Evolutionary conservation across 2,797 vertebrate genomes (phyloP), one percentile per base, ranked within the genome.

Genomic region (Enteromius anoplus): DNA sequence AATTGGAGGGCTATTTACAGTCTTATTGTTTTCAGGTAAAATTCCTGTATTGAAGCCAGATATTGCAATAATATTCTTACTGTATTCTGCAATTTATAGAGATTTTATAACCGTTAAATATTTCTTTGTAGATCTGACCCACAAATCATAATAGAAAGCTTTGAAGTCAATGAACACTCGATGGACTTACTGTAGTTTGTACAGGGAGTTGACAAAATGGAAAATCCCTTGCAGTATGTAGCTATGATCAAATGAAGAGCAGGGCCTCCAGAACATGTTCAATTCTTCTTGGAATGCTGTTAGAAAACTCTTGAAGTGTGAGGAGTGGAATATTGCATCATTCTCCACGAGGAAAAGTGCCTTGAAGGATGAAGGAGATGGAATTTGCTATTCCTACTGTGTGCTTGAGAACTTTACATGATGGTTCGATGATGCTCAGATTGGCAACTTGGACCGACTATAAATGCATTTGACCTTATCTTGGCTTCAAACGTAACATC

Each of bases 311-410:
- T 49, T 71, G 58, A 40, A 65, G 42, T 72, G 68, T 26, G 45
- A 64, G 77, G 21, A 75, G 49, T 58, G 37, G 62, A 62, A 34
- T 83, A 82, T 78, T 75, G 53, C 70, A 55, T 73, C 60, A 69
- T 79, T 85, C 62, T 79, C 71, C 81, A 79, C 53, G 9, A 79
- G 68, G 47, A 79, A 79, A 82, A 78, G 8, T 49, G 62, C 49
- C 65, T 68, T 80, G 34, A 84, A 62, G 60, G 76, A 73, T 79
- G 68, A 77, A 78, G 32, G 26, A 75, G 40, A 49, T 69, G 12
- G 26, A 70, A 81, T 72, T 69, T 65, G 21, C 58, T 73, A 15
- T 78, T 71, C 21, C 15, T 51, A 60, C 32, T 85, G 7, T 75
- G 49, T 69, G n/a, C n/a, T 69, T 21, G 5, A 51, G 29, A 86